Base-by-base conservation (phyloP, 1,140 invertebrate species). In the Delia radicum region DNA sequence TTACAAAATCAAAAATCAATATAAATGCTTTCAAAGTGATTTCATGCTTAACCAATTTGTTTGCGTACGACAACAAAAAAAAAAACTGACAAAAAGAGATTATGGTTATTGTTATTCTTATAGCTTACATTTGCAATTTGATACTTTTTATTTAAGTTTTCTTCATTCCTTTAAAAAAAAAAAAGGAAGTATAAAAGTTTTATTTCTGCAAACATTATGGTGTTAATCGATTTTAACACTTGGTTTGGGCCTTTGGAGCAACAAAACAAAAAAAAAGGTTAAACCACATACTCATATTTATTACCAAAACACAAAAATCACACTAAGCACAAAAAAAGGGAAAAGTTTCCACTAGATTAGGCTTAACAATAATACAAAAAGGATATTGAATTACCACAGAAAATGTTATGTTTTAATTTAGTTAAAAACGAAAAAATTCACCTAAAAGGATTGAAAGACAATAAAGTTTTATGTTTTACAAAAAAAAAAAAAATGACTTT, bases 11-110 rank as follows among this genome's bases (percentile, higher is more conserved):
- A n/a, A 71, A 31, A 74, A 62, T 74, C 48, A 74, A 62, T 74
- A 62, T 28, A 18, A 29, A 62, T 42, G 26, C 42, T 15, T 46
- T 46, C 55, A 31, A 72, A 75, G 75, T 79, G 82, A 82, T 82
- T 82, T 82, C 81, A 82, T 82, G 81, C 81, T 82, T 78, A 82
- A 82, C 78, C 78, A 79, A 82, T 65, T 65, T 27, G 26, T 65
- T 29, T 65, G 62, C 62, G 10, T 65, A n/a, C n/a, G n/a, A n/a
- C n/a, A n/a, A n/a, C n/a, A n/a, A n/a, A n/a, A n/a, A n/a, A n/a
- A n/a, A n/a, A n/a, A n/a, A n/a, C n/a, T n/a, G n/a, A n/a, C n/a
- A n/a, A n/a, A n/a, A n/a, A n/a, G n/a, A n/a, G n/a, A n/a, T n/a
- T n/a, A n/a, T n/a, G n/a, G n/a, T n/a, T n/a, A n/a, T 65, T 28